Percentiles rank a stretch among this genome's conserved stretches.
These are phyloP conservation scores for Sebastolobus alascanus DNA, from an alignment of 2,797 vertebrate species.

Conservation along the genomic window DNA sequence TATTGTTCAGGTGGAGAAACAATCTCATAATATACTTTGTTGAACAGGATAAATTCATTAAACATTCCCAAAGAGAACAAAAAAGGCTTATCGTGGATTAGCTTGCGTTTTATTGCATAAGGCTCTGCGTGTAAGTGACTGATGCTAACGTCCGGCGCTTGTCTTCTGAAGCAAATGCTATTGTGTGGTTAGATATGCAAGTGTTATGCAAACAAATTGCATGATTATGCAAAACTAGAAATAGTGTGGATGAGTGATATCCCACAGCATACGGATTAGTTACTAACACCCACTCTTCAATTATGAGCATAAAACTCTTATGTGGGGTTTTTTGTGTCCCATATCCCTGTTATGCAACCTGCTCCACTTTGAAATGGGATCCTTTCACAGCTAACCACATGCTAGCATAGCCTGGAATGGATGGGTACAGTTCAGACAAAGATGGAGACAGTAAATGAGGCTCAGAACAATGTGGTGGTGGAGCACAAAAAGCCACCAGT, in stretches of 20 bases:
- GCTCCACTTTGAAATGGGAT: constrained; percentile 70
- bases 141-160: constrained; percentile 44
- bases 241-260: constrained; percentile 73
- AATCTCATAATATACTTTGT: constrained; percentile 24
- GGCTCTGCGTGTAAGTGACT: constrained; percentile 27
- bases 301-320: constrained; percentile 78
- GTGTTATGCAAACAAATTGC: constrained; percentile 73
- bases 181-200: constrained; percentile 47
- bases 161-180: constrained; percentile 24
- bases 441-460: constrained; percentile 15
- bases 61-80: neutral
- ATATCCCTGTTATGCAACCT: constrained; percentile 75
- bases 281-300: constrained; percentile 78
- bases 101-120: constrained; percentile 29
- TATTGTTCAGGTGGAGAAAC: neutral
- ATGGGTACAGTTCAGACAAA: constrained; percentile 20
- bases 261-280: constrained; percentile 77
- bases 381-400: constrained; percentile 46
- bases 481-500: constrained; percentile 13
- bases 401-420: constrained; percentile 36
- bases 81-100: constrained; percentile 14
- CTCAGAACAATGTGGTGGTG: neutral
- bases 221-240: constrained; percentile 72
- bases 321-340: constrained; percentile 62
- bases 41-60: constrained; percentile 38